Percentiles rank a stretch among this genome's conserved stretches.
phyloP scores from a whole-genome alignment of 2,113 vertebrate genomes.

The Enhydra lutris region DNA sequence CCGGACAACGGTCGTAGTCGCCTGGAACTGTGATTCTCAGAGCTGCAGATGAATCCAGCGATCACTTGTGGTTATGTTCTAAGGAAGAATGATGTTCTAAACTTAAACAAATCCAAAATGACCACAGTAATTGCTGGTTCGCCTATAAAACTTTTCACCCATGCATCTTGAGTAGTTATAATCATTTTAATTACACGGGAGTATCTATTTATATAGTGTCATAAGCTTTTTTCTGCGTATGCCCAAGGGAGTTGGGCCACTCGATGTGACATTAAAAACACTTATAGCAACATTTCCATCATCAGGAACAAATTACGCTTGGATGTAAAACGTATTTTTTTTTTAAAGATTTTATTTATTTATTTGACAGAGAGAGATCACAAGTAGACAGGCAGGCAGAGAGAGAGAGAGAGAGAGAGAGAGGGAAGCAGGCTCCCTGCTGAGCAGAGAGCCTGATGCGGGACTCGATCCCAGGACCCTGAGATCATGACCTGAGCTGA shows the following conservation, averaged over 20 bases:
- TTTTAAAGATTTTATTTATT: too few species aligned
- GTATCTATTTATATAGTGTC: slow-evolving; percentile 33
- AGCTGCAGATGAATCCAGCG: background rate
- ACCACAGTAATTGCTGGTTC: slow-evolving; percentile 13
- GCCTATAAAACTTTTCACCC: slow-evolving; percentile 63
- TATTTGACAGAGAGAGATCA: too few species aligned
- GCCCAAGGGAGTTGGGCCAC: slow-evolving; percentile 54
- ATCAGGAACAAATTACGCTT: slow-evolving; percentile 34
- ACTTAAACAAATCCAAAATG: slow-evolving; percentile 41
- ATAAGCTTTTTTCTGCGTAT: background rate
- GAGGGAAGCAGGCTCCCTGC: too few species aligned
- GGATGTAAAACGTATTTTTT: slow-evolving; percentile 22
- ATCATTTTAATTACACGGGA: slow-evolving; percentile 50
- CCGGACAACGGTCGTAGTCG: background rate
- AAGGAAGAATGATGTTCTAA: slow-evolving; percentile 39
- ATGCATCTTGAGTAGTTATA: slow-evolving; percentile 44
- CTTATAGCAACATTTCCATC: slow-evolving; percentile 29
- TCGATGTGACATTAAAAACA: slow-evolving; percentile 22
- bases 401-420: too few species aligned
- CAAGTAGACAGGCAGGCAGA: too few species aligned
- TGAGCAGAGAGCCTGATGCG: too few species aligned
- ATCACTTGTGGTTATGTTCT: background rate
- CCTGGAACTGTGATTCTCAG: background rate
- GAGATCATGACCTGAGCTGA: too few species aligned
- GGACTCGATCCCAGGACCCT: too few species aligned